These are phyloP conservation scores for Xylocopa sonorina DNA, from an alignment of 1,140 invertebrate genomes.

Conservation along the genomic window DNA sequence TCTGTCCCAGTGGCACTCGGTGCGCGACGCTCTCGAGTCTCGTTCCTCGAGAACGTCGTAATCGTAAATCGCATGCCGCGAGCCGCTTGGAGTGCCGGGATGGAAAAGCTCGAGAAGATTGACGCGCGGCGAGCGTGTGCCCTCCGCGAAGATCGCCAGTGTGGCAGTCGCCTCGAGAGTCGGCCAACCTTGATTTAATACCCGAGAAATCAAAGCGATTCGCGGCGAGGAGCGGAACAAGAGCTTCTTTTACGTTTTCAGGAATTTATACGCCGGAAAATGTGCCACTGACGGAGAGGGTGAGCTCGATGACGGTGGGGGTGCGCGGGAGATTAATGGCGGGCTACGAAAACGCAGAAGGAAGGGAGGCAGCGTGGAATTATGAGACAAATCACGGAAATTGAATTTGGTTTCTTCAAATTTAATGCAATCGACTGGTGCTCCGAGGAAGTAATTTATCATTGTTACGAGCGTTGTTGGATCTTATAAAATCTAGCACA, in stretches of 20 bases:
- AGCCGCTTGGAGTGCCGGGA: not conserved
- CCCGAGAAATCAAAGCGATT: constrained; percentile 28
- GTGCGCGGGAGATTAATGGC: not conserved
- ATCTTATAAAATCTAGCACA: not conserved
- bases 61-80: constrained; percentile 19
- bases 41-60: not conserved
- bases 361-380: not conserved
- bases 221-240: not conserved
- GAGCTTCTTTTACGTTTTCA: not conserved
- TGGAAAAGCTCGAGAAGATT: not conserved
- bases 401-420: not conserved
- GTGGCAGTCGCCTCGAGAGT: not conserved
- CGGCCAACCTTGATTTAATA: constrained; percentile 26
- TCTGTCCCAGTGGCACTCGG: too few relatives aligned
- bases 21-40: not conserved
- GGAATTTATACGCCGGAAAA: constrained; percentile 7
- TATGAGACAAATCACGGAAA: not conserved
- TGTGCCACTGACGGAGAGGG: not conserved
- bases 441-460: constrained; percentile 4
- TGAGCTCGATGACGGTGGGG: not conserved
- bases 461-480: not conserved
- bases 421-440: not conserved
- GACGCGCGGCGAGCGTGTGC: not conserved
- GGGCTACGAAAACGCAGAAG: not conserved
- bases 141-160: not conserved